Conservation (phyloP, 2,888 invertebrate species). For the Cryptocheilus praepositus region DNA sequence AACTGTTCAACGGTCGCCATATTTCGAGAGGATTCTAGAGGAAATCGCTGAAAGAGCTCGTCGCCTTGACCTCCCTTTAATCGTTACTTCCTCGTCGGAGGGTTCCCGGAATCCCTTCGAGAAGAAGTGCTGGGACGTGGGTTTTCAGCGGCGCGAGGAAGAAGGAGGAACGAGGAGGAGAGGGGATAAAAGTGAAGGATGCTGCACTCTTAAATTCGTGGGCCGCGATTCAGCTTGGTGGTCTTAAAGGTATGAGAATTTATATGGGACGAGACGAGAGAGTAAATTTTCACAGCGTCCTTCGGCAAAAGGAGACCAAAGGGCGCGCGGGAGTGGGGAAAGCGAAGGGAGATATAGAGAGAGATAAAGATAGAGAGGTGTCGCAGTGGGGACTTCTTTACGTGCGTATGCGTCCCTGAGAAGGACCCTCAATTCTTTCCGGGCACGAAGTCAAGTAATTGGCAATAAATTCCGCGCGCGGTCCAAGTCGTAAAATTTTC, state of each 20-base stretch:
- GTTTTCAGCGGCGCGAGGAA: background rate
- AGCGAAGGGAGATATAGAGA: slow-evolving; percentile 17
- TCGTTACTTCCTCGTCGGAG: slow-evolving; percentile 20
- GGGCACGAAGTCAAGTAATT: slow-evolving; percentile 58
- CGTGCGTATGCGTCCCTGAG: slow-evolving; percentile 43
- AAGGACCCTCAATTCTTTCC: slow-evolving; percentile 52
- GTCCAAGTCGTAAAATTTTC: slow-evolving; percentile 58
- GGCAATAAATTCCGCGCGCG: slow-evolving; percentile 53
- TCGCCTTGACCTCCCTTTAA: slow-evolving; percentile 16
- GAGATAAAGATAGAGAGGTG: slow-evolving; percentile 14
- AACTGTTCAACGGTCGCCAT: background rate
- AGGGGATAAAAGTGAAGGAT: background rate
- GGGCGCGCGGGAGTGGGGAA: background rate
- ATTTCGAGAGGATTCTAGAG: slow-evolving; percentile 1
- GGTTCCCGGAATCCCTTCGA: too few species aligned
- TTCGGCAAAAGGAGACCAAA: background rate
- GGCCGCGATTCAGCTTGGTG: slow-evolving; percentile 10
- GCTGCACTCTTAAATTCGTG: slow-evolving; percentile 27
- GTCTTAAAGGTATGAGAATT: slow-evolving; percentile 22
- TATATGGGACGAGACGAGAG: slow-evolving; percentile 21
- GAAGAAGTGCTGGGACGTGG: background rate
- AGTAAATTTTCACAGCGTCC: slow-evolving; percentile 21
- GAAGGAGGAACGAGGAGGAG: background rate
- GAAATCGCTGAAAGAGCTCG: background rate
- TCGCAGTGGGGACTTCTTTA: slow-evolving; percentile 24